Evolutionary conservation across 2,888 invertebrate genomes (phyloP).

Genomic region (Orthonychiurus folsomi): DNA sequence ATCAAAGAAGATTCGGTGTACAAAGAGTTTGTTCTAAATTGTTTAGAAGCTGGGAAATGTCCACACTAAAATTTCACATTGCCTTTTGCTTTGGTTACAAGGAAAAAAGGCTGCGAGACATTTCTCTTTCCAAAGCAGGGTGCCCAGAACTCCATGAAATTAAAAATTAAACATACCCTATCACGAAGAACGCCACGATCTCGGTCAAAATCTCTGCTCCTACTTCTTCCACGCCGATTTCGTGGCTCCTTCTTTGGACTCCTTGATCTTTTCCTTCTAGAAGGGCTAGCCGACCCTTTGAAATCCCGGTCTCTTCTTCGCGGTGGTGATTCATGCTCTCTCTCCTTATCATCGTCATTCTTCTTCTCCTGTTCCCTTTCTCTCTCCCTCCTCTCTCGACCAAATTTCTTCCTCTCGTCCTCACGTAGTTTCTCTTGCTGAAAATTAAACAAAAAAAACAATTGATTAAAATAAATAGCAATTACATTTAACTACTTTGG

Average conservation of each 20-base stretch:
- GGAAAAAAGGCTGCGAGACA: too few species aligned
- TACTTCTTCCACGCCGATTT: constrained; percentile 13
- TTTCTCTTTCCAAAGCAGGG: too few species aligned
- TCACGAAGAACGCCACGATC: neutral
- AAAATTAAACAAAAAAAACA: constrained; percentile 20
- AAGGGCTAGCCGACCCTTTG: constrained; percentile 5
- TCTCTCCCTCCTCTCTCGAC: constrained; percentile 41
- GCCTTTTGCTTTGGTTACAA: too few species aligned
- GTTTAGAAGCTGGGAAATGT: too few species aligned
- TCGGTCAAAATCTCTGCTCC: neutral
- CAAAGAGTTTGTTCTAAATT: constrained; percentile 3
- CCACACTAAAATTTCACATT: too few species aligned
- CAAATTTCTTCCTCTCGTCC: constrained; percentile 48
- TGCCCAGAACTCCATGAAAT: too few species aligned
- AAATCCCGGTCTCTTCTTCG: neutral
- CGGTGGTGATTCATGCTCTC: neutral
- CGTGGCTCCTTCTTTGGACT: constrained; percentile 9
- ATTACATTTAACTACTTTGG: neutral
- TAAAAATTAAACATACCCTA: constrained; percentile 1
- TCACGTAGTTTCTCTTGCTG: constrained; percentile 65
- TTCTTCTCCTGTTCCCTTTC: constrained; percentile 44
- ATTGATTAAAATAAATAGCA: neutral
- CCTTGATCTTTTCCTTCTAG: constrained; percentile 20
- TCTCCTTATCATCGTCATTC: constrained; percentile 41
- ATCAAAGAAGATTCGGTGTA: too few species aligned